Conservation (phyloP, 2,113 vertebrate species). For the Pyrgilauda ruficollis region DNA sequence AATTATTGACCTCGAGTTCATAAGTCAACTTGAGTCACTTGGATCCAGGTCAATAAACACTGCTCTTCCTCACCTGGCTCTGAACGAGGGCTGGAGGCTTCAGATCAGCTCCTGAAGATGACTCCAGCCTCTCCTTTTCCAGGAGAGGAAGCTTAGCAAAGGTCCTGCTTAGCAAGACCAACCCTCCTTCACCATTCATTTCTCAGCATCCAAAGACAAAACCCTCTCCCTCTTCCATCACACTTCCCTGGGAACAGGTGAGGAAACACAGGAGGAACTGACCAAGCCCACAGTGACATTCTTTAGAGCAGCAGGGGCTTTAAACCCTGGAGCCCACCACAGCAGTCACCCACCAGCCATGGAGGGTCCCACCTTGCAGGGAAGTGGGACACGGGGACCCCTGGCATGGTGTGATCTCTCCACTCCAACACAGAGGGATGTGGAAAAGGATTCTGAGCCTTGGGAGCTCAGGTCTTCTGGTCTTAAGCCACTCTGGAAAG, state of each 20-base stretch:
- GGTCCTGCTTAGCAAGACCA: not conserved
- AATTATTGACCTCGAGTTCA: not conserved
- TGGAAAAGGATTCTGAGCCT: not conserved
- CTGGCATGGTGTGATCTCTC: not conserved
- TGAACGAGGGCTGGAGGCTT: not conserved
- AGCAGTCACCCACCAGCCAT: accelerated
- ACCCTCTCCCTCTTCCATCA: not conserved
- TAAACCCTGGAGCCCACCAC: not conserved
- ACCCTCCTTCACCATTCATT: not conserved
- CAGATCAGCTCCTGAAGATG: not conserved
- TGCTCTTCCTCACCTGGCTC: not conserved
- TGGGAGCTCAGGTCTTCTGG: not conserved
- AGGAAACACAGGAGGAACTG: not conserved
- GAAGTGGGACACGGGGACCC: not conserved
- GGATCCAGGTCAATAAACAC: not conserved
- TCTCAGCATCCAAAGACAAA: not conserved
- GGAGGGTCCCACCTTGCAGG: not conserved
- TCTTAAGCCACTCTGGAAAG: not conserved
- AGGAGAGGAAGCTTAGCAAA: not conserved
- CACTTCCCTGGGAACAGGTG: accelerated
- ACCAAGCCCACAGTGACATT: accelerated
- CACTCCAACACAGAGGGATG: accelerated
- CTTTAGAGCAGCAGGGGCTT: not conserved
- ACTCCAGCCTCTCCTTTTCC: not conserved
- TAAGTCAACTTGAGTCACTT: not conserved